Conservation (phyloP, 2,797 vertebrate species). For the Smutsia temminckii region DNA sequence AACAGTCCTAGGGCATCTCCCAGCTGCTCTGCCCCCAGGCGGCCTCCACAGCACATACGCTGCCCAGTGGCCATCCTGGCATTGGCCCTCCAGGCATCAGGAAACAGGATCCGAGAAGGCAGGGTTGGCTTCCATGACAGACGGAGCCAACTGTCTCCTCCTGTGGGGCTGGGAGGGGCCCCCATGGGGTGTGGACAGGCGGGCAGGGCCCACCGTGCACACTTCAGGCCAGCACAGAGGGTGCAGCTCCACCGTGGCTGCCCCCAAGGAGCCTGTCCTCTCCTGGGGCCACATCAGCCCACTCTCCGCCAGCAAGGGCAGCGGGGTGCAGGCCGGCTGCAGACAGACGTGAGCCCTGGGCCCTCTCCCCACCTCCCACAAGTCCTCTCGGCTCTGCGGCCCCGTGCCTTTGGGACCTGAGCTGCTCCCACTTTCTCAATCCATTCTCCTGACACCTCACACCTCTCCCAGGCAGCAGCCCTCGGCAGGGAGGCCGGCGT, state of each 20-base stretch:
- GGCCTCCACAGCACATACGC: rapidly evolving
- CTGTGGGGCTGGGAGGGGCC: not conserved
- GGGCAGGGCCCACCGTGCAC: too few species aligned
- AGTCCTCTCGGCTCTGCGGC: too few species aligned
- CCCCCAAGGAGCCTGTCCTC: too few species aligned
- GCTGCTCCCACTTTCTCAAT: too few species aligned
- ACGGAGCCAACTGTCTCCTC: constrained; percentile 44
- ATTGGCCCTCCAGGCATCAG: not conserved
- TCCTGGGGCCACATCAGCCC: not conserved
- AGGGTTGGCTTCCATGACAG: constrained; percentile 8
- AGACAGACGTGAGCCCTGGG: too few species aligned
- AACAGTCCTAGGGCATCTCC: not conserved
- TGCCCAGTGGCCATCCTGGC: not conserved
- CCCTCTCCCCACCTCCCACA: rapidly evolving
- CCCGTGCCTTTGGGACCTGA: not conserved
- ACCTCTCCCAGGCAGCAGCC: not conserved
- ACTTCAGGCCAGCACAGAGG: too few species aligned
- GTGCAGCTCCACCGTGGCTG: too few species aligned
- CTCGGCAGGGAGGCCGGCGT: not conserved
- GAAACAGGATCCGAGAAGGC: constrained; percentile 9
- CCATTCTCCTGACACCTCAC: not conserved
- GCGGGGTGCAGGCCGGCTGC: too few species aligned
- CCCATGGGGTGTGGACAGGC: not conserved
- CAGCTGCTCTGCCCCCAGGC: not conserved
- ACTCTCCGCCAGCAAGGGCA: too few species aligned